Conservation (phyloP, 2,113 vertebrate genomes). For the Stercorarius parasiticus region DNA sequence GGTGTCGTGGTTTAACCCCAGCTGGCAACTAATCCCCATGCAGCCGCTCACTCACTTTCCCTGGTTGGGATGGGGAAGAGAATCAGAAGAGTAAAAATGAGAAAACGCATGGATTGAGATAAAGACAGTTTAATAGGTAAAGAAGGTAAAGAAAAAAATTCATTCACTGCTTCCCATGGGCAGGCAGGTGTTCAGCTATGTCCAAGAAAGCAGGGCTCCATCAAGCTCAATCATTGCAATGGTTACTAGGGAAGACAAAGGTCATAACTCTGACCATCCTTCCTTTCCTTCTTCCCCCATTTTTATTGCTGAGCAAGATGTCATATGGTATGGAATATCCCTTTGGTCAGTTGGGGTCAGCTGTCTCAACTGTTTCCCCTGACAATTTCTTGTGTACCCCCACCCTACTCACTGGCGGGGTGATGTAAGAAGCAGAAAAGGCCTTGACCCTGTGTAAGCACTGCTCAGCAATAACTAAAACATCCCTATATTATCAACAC, state of each 20-base stretch:
- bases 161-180: not conserved
- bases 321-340: not conserved
- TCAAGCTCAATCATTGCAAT: not conserved
- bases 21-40: not conserved
- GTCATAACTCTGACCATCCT: not conserved
- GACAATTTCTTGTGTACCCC: not conserved
- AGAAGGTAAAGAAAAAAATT: too few relatives aligned
- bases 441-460: not conserved
- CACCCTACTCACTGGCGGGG: not conserved
- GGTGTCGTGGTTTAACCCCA: not conserved
- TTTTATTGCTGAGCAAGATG: not conserved
- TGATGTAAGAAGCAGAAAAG: not conserved
- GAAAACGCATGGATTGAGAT: not conserved
- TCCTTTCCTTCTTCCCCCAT: not conserved
- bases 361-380: not conserved
- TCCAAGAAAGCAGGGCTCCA: not conserved
- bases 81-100: not conserved
- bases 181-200: not conserved
- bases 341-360: not conserved
- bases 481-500: not conserved
- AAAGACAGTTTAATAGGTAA: not conserved
- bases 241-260: not conserved
- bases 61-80: not conserved
- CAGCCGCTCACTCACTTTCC: not conserved
- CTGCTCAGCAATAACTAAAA: not conserved